Conservation (phyloP, 1,140 invertebrate species). For the Capitella teleta region DNA sequence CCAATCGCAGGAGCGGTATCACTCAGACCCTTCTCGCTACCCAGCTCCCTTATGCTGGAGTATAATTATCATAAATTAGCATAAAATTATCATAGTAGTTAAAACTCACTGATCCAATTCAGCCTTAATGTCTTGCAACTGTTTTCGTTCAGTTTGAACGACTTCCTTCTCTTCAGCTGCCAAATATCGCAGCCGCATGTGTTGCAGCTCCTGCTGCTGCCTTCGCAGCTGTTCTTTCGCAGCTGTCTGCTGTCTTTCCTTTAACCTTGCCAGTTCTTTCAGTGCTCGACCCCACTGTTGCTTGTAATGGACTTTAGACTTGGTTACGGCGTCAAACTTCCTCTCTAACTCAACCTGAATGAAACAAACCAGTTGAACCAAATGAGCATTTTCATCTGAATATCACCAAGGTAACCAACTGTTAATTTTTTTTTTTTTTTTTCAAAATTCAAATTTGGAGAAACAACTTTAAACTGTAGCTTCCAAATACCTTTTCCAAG, state of each 20-base stretch:
- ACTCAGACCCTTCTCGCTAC: neutral
- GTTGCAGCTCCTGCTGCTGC: constrained; percentile 39
- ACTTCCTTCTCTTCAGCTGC: constrained; percentile 39
- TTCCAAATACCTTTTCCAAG: constrained; percentile 45
- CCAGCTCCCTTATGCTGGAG: neutral
- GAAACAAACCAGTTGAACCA: neutral
- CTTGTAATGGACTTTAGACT: constrained; percentile 43
- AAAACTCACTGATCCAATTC: constrained; percentile 35
- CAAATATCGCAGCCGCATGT: constrained; percentile 38
- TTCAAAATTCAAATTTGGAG: neutral
- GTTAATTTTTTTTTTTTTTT: neutral
- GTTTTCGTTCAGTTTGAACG: constrained; percentile 31
- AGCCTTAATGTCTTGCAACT: constrained; percentile 36
- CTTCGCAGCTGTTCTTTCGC: constrained; percentile 19
- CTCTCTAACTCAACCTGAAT: constrained; percentile 39
- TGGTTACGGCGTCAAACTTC: constrained; percentile 36
- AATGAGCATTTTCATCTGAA: neutral
- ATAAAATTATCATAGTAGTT: neutral
- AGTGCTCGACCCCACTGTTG: constrained; percentile 42
- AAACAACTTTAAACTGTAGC: no score
- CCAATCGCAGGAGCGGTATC: neutral
- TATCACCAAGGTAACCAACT: no score
- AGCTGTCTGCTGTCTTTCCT: constrained; percentile 36
- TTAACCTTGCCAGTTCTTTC: constrained; percentile 36
- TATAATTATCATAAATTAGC: neutral